A percentile compares a stretch with the other conserved stretches of the same genome.
Evolutionary conservation across 2,797 vertebrate species (phyloP).

Genomic region (Pantherophis alleghaniensis): DNA sequence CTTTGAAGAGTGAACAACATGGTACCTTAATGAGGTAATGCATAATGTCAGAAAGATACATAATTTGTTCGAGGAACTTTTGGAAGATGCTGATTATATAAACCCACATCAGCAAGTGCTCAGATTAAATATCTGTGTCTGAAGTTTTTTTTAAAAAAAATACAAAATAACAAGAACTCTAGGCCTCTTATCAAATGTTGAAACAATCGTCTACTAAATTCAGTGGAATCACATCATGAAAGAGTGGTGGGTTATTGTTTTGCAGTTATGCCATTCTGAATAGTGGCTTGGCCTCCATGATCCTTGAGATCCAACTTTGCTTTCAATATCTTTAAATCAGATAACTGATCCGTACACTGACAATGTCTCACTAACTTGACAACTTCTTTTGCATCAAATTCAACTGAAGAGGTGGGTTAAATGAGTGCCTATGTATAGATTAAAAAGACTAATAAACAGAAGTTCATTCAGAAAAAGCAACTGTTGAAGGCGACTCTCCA

Average conservation of each 20-base stretch:
- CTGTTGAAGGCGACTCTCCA: background rate
- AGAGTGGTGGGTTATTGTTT: background rate
- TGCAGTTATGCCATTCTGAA: background rate
- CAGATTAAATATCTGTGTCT: background rate
- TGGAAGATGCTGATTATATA: slow-evolving; percentile 10
- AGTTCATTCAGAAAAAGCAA: too few species aligned
- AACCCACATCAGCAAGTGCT: background rate
- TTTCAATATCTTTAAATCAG: background rate
- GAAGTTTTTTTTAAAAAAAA: background rate
- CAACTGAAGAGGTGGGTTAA: background rate
- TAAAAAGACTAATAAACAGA: background rate
- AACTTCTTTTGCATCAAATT: background rate
- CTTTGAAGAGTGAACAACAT: slow-evolving; percentile 2
- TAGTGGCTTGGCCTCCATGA: background rate
- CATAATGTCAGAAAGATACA: background rate
- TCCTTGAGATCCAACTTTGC: background rate
- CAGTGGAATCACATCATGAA: background rate
- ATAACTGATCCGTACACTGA: background rate
- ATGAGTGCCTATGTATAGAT: background rate
- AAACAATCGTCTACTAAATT: background rate
- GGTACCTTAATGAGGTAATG: slow-evolving; percentile 1
- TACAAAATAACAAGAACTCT: background rate
- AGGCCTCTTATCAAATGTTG: background rate
- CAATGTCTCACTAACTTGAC: background rate
- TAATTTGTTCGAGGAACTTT: slow-evolving; percentile 1